These are phyloP conservation scores for Phaedon cochleariae DNA, from an alignment of 2,888 invertebrate genomes.

Conservation along the genomic window DNA sequence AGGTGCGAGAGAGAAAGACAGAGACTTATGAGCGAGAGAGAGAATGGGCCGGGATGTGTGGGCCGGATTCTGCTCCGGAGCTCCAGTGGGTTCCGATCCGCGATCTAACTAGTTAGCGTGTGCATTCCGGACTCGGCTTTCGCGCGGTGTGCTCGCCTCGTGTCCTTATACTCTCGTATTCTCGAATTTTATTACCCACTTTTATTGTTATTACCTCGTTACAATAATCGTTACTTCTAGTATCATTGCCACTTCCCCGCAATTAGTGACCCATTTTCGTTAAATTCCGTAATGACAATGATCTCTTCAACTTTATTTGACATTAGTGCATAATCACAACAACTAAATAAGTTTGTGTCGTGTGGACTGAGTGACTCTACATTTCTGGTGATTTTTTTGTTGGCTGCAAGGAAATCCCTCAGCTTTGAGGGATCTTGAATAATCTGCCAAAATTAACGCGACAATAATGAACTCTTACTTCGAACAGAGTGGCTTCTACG, in stretches of 20 bases:
- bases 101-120: conserved; percentile 73
- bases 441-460: conserved; percentile 54
- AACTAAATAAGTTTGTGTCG: conserved; percentile 25
- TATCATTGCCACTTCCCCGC: conserved; percentile 39
- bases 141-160: conserved; percentile 59
- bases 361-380: conserved; percentile 41
- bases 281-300: conserved; percentile 39
- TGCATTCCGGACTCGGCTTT: conserved; percentile 63
- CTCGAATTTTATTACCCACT: conserved; percentile 55
- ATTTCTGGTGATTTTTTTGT: conserved; percentile 36
- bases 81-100: conserved; percentile 68
- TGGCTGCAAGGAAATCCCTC: conserved; percentile 49
- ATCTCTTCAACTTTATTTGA: conserved; percentile 40
- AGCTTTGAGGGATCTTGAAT: conserved; percentile 47
- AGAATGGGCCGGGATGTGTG: conserved; percentile 63
- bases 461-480: conserved; percentile 92
- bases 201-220: conserved; percentile 59
- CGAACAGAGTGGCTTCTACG: conserved; percentile 95
- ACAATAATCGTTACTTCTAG: conserved; percentile 60
- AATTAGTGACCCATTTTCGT: conserved; percentile 34
- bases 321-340: conserved; percentile 35
- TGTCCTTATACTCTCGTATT: conserved; percentile 49
- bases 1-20: conserved; percentile 50
- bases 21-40: conserved; percentile 59
- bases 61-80: conserved; percentile 70